Conservation (phyloP, 2,113 vertebrate genomes). For the Hippopotamus amphibius region DNA sequence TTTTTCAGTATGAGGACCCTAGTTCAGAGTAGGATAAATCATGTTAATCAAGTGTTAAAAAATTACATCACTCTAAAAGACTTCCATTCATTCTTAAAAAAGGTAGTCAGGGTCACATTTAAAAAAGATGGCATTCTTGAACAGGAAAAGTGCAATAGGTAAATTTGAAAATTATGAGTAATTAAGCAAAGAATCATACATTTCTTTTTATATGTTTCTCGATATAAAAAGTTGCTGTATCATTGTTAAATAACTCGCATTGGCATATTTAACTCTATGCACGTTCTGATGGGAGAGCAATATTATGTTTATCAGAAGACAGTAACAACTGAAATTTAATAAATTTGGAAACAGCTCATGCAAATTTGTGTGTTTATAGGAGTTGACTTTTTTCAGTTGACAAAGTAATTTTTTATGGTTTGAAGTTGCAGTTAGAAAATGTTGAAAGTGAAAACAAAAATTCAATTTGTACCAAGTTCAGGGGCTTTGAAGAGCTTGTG, state of each 20-base stretch:
- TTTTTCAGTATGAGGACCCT: not conserved
- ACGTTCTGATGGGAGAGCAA: not conserved
- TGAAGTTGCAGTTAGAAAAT: constrained; percentile 28
- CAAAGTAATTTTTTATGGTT: not conserved
- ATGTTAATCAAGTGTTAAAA: constrained; percentile 38
- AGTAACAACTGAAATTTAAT: not conserved
- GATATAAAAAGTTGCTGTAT: constrained; percentile 20
- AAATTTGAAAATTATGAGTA: constrained; percentile 61
- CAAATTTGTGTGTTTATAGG: not conserved
- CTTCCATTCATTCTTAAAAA: constrained; percentile 18
- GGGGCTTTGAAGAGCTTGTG: not conserved
- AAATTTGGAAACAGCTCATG: not conserved
- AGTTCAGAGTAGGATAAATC: constrained; percentile 26
- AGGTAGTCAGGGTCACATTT: not conserved
- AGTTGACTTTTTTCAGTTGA: not conserved
- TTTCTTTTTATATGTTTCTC: constrained; percentile 37
- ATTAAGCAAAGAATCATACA: constrained; percentile 35
- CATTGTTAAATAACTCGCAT: not conserved
- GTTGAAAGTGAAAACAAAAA: not conserved
- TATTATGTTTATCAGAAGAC: not conserved
- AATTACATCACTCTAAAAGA: not conserved
- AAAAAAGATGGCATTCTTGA: constrained; percentile 2
- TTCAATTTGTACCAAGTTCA: not conserved
- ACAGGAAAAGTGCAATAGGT: not conserved
- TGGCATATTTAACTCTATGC: not conserved